Evolutionary conservation across 2,888 invertebrate species (phyloP), one percentile per base, ranked within the genome.

Genomic region (Synergus laeviventris): DNA sequence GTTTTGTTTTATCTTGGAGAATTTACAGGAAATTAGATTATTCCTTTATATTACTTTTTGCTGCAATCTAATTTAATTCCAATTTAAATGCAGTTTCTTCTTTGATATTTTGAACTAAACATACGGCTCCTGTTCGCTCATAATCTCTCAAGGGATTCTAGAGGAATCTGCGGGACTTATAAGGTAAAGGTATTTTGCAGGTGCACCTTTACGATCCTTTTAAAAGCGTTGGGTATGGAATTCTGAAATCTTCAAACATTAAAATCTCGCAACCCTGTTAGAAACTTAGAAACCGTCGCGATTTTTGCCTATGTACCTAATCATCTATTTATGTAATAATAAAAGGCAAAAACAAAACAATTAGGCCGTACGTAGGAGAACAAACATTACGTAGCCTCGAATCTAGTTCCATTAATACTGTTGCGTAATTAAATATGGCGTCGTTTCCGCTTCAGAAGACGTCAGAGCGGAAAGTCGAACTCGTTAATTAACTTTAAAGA

Each of bases 381-480:
- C n/a, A 49, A 70, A 49, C 11, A 16, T 36, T 61, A 21, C 31
- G 31, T 31, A n/a, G 49, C 45, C 16, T 66, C 5, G 49, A 66
- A 70, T 49, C 70, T 49, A 31, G 70, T 70, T 70, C 31, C 49
- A 70, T 70, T 70, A 70, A 70, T 70, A 70, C 70, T 31, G 70
- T 70, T 70, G 49, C 70, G 49, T 70, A 31, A 70, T 70, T 70
- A 70, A 70, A 70, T 70, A 70, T 70, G 70, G 70, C 49, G 70
- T 70, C 70, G 45, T 49, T 70, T 70, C 49, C 70, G 49, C n/a
- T 70, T 45, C 31, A 70, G 49, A 49, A 45, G 49, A 70, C 70
- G 49, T 70, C 49, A 49, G 70, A 70, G 70, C 70, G 70, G 70
- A 70, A 70, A 70, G 70, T 70, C 70, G 49, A 70, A 70, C 70